Evolutionary conservation across 2,113 vertebrate genomes (phyloP).

Genomic region (Lamprotornis superbus): DNA sequence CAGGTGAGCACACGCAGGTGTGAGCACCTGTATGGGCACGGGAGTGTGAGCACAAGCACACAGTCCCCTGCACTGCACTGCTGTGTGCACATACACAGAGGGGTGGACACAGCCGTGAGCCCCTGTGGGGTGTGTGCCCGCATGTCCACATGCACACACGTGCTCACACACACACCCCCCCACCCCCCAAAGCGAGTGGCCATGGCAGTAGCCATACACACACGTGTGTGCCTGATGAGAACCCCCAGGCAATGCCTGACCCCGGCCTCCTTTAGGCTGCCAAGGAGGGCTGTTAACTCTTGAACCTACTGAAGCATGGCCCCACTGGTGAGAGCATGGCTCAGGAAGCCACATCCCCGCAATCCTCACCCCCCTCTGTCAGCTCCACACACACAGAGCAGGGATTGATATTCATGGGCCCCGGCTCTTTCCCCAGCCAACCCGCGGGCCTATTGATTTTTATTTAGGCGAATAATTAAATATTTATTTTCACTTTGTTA

Average conservation of each 20-base stretch:
- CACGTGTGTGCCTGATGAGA: rapidly evolving
- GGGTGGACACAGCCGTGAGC: rapidly evolving
- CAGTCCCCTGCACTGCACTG: rapidly evolving
- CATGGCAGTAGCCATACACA: neutral
- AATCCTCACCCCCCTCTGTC: neutral
- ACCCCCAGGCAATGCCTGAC: too few relatives aligned
- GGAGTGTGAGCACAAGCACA: neutral
- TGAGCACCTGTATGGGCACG: neutral
- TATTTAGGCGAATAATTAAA: slow-evolving; percentile 82
- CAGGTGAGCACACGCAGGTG: neutral
- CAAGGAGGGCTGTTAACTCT: neutral
- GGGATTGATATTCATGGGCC: slow-evolving; percentile 16
- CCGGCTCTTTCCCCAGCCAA: slow-evolving; percentile 57
- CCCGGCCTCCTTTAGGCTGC: rapidly evolving
- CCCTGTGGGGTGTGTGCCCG: rapidly evolving
- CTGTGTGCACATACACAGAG: rapidly evolving
- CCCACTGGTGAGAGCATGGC: rapidly evolving
- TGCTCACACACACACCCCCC: neutral
- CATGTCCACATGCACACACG: rapidly evolving
- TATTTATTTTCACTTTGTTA: slow-evolving; percentile 87
- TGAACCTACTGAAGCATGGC: neutral
- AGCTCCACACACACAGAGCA: neutral
- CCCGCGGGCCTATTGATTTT: slow-evolving; percentile 74
- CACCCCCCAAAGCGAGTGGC: neutral
- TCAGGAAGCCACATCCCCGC: neutral